Conservation (phyloP, 2,888 invertebrate genomes). For the Drosophila cognata region DNA sequence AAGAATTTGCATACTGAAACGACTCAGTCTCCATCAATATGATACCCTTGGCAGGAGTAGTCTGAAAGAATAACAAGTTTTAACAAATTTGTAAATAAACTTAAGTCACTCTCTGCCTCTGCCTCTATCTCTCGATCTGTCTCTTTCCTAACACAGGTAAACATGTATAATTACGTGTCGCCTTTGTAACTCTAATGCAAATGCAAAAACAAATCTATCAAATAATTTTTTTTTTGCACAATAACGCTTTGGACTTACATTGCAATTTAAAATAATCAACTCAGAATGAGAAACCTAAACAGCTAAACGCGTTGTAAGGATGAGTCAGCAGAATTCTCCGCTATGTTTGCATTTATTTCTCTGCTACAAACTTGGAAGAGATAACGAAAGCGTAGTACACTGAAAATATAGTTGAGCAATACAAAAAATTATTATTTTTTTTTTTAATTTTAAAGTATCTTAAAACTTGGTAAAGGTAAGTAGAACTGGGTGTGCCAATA, state of each 20-base stretch:
- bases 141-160: neutral
- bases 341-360: neutral
- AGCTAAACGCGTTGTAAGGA: slow-evolving; percentile 14
- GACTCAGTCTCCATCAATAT: neutral
- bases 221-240: slow-evolving; percentile 1
- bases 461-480: neutral
- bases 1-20: neutral
- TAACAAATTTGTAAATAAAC: neutral
- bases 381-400: slow-evolving; percentile 23
- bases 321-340: slow-evolving; percentile 23
- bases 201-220: neutral
- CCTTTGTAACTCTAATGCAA: too few relatives aligned
- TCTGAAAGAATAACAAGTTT: neutral
- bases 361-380: neutral
- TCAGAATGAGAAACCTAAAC: slow-evolving; percentile 29
- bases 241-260: neutral
- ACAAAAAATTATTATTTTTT: neutral
- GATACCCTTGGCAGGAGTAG: neutral
- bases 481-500: neutral
- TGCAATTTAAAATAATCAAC: neutral
- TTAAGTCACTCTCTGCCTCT: neutral
- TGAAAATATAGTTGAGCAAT: neutral
- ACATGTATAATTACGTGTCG: too few relatives aligned
- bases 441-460: neutral
- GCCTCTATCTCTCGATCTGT: too few relatives aligned